phyloP scores from a whole-genome alignment of 2,797 vertebrate species.

The Sebastes taczanowskii region DNA sequence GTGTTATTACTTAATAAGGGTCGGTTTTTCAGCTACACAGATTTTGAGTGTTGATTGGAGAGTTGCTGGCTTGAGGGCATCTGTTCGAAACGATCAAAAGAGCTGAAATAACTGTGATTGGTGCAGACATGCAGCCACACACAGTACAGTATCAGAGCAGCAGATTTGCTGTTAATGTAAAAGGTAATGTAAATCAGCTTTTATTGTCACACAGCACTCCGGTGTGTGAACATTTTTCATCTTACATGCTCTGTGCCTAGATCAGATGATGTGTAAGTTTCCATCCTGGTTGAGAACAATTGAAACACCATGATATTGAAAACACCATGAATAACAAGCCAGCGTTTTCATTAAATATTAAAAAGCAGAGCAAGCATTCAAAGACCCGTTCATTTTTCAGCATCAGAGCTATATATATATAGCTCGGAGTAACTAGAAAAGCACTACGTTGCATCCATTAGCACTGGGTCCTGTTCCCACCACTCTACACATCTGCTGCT shows the following conservation, averaged over 20 bases:
- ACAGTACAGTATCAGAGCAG: not conserved
- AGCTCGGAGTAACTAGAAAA: conserved; percentile 20
- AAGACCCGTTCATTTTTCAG: conserved; percentile 25
- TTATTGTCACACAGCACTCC: no score
- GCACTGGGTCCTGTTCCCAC: not conserved
- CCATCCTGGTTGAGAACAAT: not conserved
- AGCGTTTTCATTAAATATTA: conserved; percentile 30
- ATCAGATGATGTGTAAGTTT: not conserved
- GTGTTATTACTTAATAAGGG: not conserved
- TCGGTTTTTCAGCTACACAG: not conserved
- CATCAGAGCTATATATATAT: conserved; percentile 51
- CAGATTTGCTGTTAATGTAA: not conserved
- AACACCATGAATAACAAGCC: not conserved
- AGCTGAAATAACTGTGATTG: not conserved
- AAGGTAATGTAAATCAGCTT: no score
- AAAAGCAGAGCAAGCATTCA: conserved; percentile 17
- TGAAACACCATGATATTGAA: not conserved
- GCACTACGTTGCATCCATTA: conserved; percentile 18
- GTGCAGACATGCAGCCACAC: not conserved
- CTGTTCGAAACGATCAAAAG: not conserved
- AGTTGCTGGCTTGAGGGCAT: not conserved
- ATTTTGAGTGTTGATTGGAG: not conserved
- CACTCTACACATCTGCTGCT: not conserved
- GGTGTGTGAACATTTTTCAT: not conserved
- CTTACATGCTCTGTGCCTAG: not conserved